Conservation (phyloP, 2,113 vertebrate species). For the Pangasianodon gigas region DNA sequence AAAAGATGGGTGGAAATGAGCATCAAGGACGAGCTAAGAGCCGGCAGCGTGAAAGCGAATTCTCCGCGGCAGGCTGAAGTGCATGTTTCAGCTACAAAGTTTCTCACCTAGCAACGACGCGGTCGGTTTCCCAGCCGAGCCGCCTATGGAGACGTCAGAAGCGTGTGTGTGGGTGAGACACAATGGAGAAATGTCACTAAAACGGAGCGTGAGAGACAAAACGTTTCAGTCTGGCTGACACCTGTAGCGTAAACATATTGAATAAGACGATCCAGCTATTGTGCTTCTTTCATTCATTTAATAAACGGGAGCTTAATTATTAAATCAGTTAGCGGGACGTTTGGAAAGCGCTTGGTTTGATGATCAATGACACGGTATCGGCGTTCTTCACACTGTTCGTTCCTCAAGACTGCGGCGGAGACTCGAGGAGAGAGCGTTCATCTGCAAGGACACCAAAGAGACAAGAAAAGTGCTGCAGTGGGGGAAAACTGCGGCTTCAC, state of each 20-base stretch:
- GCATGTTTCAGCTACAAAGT: not conserved
- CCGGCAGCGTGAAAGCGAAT: not conserved
- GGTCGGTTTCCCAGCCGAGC: not conserved
- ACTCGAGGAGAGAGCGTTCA: not conserved
- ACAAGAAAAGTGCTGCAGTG: constrained; percentile 18
- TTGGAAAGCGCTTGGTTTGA: not conserved
- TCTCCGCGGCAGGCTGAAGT: not conserved
- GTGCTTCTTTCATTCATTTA: not conserved
- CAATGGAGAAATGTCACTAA: not conserved
- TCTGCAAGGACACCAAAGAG: not conserved
- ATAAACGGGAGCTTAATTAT: not conserved
- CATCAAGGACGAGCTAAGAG: constrained; percentile 7
- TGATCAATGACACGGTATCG: not conserved
- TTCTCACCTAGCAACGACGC: constrained; percentile 18
- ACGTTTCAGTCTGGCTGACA: not conserved
- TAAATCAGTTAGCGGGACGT: not conserved
- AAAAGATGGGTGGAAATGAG: not conserved
- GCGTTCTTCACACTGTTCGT: not conserved
- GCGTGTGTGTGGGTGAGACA: not conserved
- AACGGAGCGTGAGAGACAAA: not conserved
- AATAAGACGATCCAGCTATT: not conserved
- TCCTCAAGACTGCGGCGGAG: not conserved
- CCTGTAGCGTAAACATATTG: not conserved
- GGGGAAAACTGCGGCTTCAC: not conserved
- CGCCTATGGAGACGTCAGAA: not conserved